A percentile compares a stretch with the other conserved stretches of the same genome.
Evolutionary conservation across 2,113 vertebrate species (phyloP).

Genomic region (Turdus rufiventris): DNA sequence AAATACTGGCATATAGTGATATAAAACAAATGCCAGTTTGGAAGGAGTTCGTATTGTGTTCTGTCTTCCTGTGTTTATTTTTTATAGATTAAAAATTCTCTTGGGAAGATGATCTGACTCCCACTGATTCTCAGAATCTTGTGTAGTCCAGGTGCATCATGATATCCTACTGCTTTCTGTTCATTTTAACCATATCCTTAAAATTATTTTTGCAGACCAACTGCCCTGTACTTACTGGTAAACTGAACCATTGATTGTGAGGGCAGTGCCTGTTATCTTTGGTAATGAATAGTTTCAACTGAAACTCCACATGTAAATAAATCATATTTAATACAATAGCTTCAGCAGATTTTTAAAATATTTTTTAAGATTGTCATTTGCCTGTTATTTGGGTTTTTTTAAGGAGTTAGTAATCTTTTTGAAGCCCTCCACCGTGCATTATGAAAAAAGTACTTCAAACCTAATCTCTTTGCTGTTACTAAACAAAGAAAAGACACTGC

Average conservation of each 20-base stretch:
- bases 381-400: fast-evolving
- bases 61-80: not conserved
- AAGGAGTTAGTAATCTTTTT: not conserved
- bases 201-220: not conserved
- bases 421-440: fast-evolving
- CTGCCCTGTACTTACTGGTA: not conserved
- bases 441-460: not conserved
- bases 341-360: not conserved
- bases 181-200: fast-evolving
- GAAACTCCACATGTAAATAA: not conserved
- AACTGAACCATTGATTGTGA: not conserved
- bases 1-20: not conserved
- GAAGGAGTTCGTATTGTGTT: not conserved
- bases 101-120: not conserved
- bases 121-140: not conserved
- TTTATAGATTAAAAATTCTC: not conserved
- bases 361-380: not conserved
- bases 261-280: not conserved
- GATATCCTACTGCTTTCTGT: not conserved
- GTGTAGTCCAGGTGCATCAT: fast-evolving
- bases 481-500: not conserved
- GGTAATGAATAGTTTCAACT: not conserved
- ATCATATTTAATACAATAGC: not conserved
- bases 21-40: not conserved
- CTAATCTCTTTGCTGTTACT: not conserved